Evolutionary conservation across 2,113 vertebrate genomes (phyloP).

Genomic region (Bolborhynchus lineola): DNA sequence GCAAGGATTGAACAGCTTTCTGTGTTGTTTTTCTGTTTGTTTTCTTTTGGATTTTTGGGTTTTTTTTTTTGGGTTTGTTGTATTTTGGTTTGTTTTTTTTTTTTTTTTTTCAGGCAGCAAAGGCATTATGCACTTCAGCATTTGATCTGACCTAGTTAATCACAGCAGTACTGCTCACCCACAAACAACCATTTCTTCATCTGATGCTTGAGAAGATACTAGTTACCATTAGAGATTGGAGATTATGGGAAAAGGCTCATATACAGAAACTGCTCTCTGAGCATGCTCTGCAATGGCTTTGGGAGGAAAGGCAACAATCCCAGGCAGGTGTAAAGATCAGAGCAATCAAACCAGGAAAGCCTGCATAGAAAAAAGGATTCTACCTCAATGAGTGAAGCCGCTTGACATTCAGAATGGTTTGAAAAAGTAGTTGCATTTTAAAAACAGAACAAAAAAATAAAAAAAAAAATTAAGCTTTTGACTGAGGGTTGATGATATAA

Average conservation of each 20-base stretch:
- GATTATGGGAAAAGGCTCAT: neutral
- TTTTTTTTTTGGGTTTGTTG: neutral
- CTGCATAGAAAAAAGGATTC: neutral
- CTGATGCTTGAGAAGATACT: slow-evolving; percentile 18
- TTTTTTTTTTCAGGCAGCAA: neutral
- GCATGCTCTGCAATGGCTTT: neutral
- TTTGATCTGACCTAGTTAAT: neutral
- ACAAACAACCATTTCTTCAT: neutral
- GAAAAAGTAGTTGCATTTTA: neutral
- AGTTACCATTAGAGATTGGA: neutral
- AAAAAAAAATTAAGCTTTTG: rapidly evolving
- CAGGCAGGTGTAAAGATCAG: neutral
- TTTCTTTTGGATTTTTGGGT: neutral
- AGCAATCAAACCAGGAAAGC: neutral
- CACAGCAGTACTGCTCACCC: neutral
- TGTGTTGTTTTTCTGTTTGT: neutral
- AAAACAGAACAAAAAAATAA: neutral
- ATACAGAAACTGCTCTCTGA: neutral
- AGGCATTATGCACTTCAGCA: slow-evolving; percentile 2
- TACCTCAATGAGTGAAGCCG: neutral
- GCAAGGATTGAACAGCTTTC: neutral
- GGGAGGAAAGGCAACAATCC: neutral
- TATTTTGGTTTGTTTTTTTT: neutral
- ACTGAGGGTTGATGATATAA: neutral
- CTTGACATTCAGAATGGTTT: neutral